A percentile compares a stretch with the other conserved stretches of the same genome.
Evolutionary conservation across 2,888 invertebrate species (phyloP).

Genomic region (Hanleya hanleyi): DNA sequence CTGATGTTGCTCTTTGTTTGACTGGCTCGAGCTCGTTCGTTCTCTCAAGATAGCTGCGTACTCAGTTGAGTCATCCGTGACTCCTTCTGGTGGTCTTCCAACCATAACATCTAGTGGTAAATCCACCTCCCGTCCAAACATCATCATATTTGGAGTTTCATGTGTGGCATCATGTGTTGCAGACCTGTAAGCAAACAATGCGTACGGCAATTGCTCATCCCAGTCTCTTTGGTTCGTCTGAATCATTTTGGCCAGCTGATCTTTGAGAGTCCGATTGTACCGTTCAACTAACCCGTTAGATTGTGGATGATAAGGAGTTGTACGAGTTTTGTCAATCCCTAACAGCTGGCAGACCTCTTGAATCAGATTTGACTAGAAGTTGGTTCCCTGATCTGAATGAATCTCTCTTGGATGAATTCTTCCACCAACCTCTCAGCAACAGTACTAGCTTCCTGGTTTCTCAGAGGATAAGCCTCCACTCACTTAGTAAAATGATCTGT

Average conservation of each 20-base stretch:
- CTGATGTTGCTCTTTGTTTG: neutral
- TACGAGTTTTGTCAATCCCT: conserved; percentile 30
- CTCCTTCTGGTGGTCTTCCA: neutral
- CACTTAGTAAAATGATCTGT: too few species aligned
- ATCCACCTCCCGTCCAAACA: conserved; percentile 13
- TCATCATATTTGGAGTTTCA: conserved; percentile 15
- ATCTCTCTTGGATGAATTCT: conserved; percentile 24
- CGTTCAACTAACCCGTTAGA: conserved; percentile 35
- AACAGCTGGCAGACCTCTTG: conserved; percentile 18
- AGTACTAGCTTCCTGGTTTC: conserved; percentile 7
- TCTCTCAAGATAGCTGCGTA: neutral
- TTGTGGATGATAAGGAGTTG: conserved; percentile 34
- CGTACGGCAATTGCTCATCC: conserved; percentile 23
- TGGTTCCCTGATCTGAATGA: conserved; percentile 30
- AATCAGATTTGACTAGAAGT: conserved; percentile 27
- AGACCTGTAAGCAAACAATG: conserved; percentile 25
- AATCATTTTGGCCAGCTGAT: conserved; percentile 22
- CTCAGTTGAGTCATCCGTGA: neutral
- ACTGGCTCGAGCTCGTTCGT: neutral
- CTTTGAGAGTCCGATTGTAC: conserved; percentile 23
- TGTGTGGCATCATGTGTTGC: conserved; percentile 18
- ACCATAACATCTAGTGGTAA: conserved; percentile 25
- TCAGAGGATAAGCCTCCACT: neutral
- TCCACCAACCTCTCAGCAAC: conserved; percentile 20
- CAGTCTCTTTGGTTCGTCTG: conserved; percentile 27